Evolutionary conservation across 1,140 invertebrate species (phyloP).

Genomic region (Varroa destructor): DNA sequence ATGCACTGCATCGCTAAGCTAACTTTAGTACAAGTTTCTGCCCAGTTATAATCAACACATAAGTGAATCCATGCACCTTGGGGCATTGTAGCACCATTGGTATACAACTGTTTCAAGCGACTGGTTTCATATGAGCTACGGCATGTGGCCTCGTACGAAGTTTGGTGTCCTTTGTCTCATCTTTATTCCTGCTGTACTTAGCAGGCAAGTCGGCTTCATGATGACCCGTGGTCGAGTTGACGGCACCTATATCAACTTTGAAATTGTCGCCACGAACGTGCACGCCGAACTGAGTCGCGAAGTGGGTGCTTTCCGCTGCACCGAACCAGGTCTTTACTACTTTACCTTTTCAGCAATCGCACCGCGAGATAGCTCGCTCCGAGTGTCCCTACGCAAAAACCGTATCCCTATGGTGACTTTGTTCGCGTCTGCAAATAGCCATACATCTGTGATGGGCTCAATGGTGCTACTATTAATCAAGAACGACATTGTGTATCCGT

Average conservation of each 20-base stretch:
- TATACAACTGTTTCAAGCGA: not conserved
- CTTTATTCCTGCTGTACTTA: not conserved
- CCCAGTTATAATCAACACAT: too few species aligned
- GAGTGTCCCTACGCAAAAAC: constrained; percentile 30
- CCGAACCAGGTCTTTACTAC: constrained; percentile 31
- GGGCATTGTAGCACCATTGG: too few species aligned
- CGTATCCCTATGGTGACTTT: constrained; percentile 29
- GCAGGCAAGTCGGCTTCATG: constrained; percentile 15
- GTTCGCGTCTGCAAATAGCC: constrained; percentile 3
- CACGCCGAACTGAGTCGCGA: not conserved
- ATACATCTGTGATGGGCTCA: constrained; percentile 14
- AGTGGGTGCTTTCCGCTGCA: constrained; percentile 30
- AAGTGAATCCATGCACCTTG: too few species aligned
- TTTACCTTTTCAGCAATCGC: constrained; percentile 29
- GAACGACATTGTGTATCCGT: constrained; percentile 32
- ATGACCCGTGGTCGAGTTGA: not conserved
- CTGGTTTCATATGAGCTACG: not conserved
- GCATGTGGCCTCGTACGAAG: not conserved
- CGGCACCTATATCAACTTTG: constrained; percentile 2
- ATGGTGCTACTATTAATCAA: constrained; percentile 16
- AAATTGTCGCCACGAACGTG: not conserved
- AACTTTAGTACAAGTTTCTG: too few species aligned
- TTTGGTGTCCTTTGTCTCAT: not conserved
- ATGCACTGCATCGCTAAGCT: too few species aligned
- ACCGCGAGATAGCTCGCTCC: constrained; percentile 7